These are phyloP conservation scores for Ceratina calcarata DNA, from an alignment of 1,140 invertebrate species.

Conservation along the genomic window DNA sequence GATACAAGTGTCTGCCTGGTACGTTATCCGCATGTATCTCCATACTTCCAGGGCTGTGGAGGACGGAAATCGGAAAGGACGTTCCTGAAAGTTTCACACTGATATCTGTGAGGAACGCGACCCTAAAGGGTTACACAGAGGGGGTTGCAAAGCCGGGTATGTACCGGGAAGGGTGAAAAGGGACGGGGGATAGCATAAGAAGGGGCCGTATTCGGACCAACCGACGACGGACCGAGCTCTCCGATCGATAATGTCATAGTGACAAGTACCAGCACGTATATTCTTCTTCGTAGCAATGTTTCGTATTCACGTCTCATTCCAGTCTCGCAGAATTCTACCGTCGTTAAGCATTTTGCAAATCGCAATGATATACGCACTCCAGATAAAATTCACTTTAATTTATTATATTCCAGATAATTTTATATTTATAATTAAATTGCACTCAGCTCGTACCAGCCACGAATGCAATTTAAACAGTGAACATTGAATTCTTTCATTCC, in stretches of 20 bases:
- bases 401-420: too few species aligned
- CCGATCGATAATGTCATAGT: constrained; percentile 72
- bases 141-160: constrained; percentile 56
- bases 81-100: constrained; percentile 56
- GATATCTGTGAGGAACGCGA: constrained; percentile 62
- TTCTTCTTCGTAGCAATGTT: constrained; percentile 41
- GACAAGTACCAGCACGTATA: constrained; percentile 62
- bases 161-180: constrained; percentile 50
- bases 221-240: constrained; percentile 62
- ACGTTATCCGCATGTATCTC: neutral
- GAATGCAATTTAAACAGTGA: too few species aligned
- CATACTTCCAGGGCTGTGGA: neutral
- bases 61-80: constrained; percentile 50
- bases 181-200: constrained; percentile 55
- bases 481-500: too few species aligned
- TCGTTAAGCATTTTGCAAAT: neutral
- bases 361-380: too few species aligned
- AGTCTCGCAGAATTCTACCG: neutral
- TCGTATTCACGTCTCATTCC: neutral
- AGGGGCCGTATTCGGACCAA: constrained; percentile 64
- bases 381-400: too few species aligned
- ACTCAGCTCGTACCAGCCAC: too few species aligned
- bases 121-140: constrained; percentile 65
- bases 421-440: too few species aligned
- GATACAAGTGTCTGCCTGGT: neutral